Evolutionary conservation across 2,113 vertebrate genomes (phyloP).

Genomic region (Taxidea taxus): DNA sequence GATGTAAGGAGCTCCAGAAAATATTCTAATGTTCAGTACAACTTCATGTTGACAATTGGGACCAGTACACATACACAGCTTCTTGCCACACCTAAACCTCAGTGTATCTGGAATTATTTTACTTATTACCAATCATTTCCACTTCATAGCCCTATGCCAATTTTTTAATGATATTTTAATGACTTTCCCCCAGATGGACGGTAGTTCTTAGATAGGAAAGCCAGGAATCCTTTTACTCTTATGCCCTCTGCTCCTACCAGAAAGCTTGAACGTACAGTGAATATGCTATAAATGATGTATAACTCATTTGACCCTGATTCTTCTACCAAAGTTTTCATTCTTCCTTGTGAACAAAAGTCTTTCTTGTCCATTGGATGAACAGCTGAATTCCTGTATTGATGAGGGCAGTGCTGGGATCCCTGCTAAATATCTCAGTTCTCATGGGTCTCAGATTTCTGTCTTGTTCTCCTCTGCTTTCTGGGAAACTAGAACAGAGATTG

Average conservation of each 20-base stretch:
- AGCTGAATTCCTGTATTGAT: not conserved
- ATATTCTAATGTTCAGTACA: not conserved
- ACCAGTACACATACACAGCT: not conserved
- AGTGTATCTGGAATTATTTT: not conserved
- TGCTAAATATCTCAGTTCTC: not conserved
- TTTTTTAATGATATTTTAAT: not conserved
- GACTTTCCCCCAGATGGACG: not conserved
- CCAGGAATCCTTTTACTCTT: not conserved
- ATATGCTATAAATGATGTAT: not conserved
- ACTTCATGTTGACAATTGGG: not conserved
- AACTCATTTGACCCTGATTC: not conserved
- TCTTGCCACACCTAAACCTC: not conserved
- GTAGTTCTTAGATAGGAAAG: not conserved
- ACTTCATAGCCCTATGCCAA: not conserved
- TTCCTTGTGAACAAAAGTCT: not conserved
- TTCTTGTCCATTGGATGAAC: not conserved
- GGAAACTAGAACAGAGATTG: not conserved
- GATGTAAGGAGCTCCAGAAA: not conserved
- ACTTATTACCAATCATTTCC: not conserved
- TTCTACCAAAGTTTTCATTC: not conserved
- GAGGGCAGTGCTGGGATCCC: not conserved
- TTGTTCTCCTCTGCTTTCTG: not conserved
- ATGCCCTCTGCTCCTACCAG: not conserved
- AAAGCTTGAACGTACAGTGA: too few species aligned
- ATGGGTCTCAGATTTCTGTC: not conserved